A percentile compares a stretch with the other conserved stretches of the same genome.
phyloP scores from a whole-genome alignment of 2,888 invertebrate species.

The Cybosia mesomella region DNA sequence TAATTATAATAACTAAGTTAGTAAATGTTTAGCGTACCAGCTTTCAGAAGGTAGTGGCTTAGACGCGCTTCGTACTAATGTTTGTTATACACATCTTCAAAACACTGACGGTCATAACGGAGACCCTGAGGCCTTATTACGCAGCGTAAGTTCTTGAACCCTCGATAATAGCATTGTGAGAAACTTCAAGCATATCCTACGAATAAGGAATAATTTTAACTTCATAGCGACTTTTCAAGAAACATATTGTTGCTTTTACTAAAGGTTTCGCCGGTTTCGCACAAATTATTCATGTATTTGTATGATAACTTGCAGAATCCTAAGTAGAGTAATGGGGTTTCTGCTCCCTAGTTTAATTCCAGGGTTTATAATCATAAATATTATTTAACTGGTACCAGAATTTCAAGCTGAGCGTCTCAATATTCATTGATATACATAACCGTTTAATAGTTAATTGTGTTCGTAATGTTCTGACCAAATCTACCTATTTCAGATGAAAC shows the following conservation, averaged over 20 bases:
- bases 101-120: conserved; percentile 62
- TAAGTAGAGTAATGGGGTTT: conserved; percentile 6
- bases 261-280: conserved; percentile 1
- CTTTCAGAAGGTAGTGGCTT: conserved; percentile 45
- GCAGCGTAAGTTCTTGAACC: conserved; percentile 59
- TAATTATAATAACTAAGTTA: conserved; percentile 34
- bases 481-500: conserved; percentile 16
- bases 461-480: conserved; percentile 11
- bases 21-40: conserved; percentile 28
- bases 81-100: conserved; percentile 50
- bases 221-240: conserved; percentile 42
- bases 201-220: conserved; percentile 59
- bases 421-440: conserved; percentile 24
- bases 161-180: conserved; percentile 55
- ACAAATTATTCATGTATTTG: conserved; percentile 13
- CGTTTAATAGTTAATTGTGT: conserved; percentile 20
- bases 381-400: conserved; percentile 24
- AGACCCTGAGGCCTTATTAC: conserved; percentile 65
- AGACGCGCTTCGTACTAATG: conserved; percentile 58
- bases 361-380: conserved; percentile 32
- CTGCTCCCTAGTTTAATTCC: conserved; percentile 17
- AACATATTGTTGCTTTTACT: conserved; percentile 18
- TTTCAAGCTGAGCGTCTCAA: conserved; percentile 31
- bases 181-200: conserved; percentile 64
- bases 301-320: conserved; percentile 9